These are phyloP conservation scores for Nasonia longicornis DNA, from an alignment of 1,140 invertebrate species.

Conservation along the genomic window DNA sequence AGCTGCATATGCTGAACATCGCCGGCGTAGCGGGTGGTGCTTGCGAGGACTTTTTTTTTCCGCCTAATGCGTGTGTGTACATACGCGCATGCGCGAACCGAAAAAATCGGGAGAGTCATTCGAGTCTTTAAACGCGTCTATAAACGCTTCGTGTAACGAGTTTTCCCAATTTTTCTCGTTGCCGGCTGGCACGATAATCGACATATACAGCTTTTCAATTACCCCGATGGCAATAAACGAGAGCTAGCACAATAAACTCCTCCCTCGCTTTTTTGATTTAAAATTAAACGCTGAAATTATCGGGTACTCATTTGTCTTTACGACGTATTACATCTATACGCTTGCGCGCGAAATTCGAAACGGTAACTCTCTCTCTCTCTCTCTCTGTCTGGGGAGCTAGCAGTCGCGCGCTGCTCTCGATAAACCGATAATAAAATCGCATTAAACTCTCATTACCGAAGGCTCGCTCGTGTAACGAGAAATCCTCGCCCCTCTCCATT, in stretches of 20 bases:
- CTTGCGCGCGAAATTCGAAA: conserved; percentile 9
- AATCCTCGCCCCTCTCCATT: not conserved
- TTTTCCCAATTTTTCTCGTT: too few relatives aligned
- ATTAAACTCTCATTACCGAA: conserved; percentile 23
- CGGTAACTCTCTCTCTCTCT: not conserved
- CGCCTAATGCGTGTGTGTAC: too few relatives aligned
- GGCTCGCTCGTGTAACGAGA: not conserved
- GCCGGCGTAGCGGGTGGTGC: conserved; percentile 53
- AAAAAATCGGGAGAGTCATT: too few relatives aligned
- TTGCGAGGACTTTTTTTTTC: not conserved
- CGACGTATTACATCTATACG: not conserved
- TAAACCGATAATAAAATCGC: conserved; percentile 25
- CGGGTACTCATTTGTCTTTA: not conserved
- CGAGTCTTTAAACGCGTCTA: too few relatives aligned
- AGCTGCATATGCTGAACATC: conserved; percentile 53
- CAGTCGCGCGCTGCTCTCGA: not conserved
- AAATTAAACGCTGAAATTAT: not conserved
- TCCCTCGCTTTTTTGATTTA: not conserved
- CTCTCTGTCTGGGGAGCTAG: too few relatives aligned
- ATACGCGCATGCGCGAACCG: too few relatives aligned
- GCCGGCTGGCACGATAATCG: too few relatives aligned
- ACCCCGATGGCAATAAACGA: not conserved
- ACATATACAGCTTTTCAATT: too few relatives aligned
- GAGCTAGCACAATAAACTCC: not conserved
- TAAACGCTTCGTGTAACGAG: too few relatives aligned